Conservation (phyloP, 92 coral and sea anemone species). For the Epizoanthus rinbou region DNA sequence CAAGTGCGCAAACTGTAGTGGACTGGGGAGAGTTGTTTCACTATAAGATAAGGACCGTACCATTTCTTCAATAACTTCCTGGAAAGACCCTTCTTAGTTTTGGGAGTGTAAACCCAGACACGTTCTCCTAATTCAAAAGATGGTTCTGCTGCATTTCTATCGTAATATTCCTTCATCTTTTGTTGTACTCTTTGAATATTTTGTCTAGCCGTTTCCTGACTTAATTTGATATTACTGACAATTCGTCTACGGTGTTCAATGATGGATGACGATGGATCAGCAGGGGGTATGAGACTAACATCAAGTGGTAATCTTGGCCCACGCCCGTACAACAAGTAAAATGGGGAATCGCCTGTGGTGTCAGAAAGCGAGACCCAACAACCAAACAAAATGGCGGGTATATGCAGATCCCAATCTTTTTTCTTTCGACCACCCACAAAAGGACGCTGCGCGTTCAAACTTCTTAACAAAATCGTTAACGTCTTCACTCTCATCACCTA, state of each 20-base stretch:
- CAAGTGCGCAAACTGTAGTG: constrained; percentile 47
- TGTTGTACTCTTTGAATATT: constrained; percentile 51
- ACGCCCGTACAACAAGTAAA: constrained; percentile 56
- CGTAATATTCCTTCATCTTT: constrained; percentile 56
- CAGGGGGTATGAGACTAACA: constrained; percentile 43
- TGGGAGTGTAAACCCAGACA: constrained; percentile 50
- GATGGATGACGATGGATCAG: constrained; percentile 44
- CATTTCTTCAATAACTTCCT: constrained; percentile 56
- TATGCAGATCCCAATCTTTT: constrained; percentile 62
- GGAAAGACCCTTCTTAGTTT: constrained; percentile 45
- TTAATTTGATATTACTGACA: constrained; percentile 36
- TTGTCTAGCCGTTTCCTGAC: constrained; percentile 41
- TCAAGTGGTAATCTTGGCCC: constrained; percentile 59
- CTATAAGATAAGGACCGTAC: constrained; percentile 55
- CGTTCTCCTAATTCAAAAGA: constrained; percentile 55
- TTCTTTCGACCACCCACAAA: constrained; percentile 41
- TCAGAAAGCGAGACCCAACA: constrained; percentile 52
- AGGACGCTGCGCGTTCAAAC: neutral
- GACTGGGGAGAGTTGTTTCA: constrained; percentile 25
- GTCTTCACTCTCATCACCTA: neutral
- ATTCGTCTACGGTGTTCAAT: constrained; percentile 43
- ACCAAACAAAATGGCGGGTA: constrained; percentile 56
- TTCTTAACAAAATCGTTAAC: neutral
- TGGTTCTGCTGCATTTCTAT: constrained; percentile 39
- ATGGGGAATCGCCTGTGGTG: constrained; percentile 58